Evolutionary conservation across 2,113 vertebrate genomes (phyloP).

Genomic region (Aegotheles bennettii): DNA sequence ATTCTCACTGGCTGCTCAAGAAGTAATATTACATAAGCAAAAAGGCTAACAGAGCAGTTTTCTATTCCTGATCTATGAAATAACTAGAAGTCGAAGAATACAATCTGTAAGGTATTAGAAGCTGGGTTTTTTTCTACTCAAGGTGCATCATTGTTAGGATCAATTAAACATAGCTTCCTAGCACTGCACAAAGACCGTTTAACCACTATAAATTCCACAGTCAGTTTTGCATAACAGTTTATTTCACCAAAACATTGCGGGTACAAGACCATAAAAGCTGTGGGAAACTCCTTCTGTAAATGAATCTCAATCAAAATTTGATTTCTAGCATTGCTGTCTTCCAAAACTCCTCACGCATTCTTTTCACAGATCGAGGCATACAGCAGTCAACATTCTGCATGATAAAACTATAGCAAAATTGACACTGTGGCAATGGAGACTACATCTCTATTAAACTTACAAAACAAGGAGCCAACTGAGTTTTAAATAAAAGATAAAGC

Average conservation of each 20-base stretch:
- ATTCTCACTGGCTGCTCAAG: not conserved
- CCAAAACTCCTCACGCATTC: not conserved
- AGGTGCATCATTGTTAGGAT: not conserved
- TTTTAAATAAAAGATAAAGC: constrained; percentile 42
- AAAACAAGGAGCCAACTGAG: not conserved
- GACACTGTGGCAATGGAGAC: not conserved
- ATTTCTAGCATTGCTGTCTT: not conserved
- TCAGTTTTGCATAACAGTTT: not conserved
- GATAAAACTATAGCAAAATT: not conserved
- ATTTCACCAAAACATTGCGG: not conserved
- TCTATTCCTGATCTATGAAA: not conserved
- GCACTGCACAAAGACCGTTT: not conserved
- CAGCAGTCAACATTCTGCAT: not conserved
- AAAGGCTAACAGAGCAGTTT: not conserved
- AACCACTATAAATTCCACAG: not conserved
- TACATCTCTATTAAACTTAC: constrained; percentile 30
- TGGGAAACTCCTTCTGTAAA: not conserved
- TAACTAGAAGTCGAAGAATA: not conserved
- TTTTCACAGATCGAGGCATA: not conserved
- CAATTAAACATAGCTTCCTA: not conserved
- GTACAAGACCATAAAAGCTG: not conserved
- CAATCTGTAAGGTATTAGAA: not conserved
- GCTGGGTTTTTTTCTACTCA: not conserved
- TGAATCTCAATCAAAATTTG: not conserved
- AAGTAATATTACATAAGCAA: not conserved